Percentiles rank a stretch among this genome's conserved stretches.
Conservation (phyloP, 2,888 invertebrate species). For the Meloe dianella region DNA sequence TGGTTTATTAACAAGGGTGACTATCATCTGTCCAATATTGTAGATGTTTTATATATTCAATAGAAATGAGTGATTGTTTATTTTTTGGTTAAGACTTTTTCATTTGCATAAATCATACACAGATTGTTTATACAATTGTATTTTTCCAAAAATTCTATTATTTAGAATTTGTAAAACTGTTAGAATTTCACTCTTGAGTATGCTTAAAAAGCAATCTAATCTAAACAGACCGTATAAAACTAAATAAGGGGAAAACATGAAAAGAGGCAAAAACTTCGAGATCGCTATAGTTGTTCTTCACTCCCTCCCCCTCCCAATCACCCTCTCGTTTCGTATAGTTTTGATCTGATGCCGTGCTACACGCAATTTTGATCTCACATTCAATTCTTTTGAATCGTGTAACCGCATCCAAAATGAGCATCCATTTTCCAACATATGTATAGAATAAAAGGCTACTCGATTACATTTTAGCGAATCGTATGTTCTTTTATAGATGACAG, state of each 20-base stretch:
- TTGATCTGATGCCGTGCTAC: constrained; percentile 36
- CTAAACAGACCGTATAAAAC: constrained; percentile 6
- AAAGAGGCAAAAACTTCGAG: neutral
- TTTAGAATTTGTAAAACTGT: neutral
- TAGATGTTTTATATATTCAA: neutral
- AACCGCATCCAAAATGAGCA: constrained; percentile 51
- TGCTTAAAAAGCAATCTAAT: constrained; percentile 1
- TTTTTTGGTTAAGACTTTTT: neutral
- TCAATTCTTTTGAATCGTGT: constrained; percentile 47
- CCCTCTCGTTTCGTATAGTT: neutral
- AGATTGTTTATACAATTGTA: neutral
- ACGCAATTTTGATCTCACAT: constrained; percentile 48
- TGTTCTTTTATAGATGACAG: constrained; percentile 30
- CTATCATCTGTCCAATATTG: neutral
- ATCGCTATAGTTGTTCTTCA: neutral
- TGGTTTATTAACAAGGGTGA: neutral
- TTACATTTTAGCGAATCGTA: neutral
- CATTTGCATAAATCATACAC: neutral
- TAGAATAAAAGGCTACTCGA: neutral
- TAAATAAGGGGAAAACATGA: neutral
- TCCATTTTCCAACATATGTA: constrained; percentile 17
- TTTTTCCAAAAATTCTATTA: neutral
- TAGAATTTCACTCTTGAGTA: neutral
- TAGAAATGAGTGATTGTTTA: neutral
- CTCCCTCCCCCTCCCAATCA: neutral